Evolutionary conservation across 2,888 invertebrate species (phyloP), one percentile per base, ranked within the genome.

Genomic region (Anaspis maculata): DNA sequence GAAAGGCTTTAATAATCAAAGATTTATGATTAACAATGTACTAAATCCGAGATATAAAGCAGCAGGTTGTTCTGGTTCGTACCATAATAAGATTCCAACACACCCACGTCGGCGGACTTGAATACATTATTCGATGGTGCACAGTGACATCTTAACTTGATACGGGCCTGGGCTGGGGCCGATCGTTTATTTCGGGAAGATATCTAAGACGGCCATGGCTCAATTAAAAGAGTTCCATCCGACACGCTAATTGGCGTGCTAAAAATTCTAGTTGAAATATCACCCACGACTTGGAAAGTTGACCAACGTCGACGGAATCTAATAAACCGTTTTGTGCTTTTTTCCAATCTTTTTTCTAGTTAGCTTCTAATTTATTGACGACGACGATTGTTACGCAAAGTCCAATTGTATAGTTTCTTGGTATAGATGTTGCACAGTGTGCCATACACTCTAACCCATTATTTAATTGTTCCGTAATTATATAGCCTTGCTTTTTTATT

Each of bases 31-130:
- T 50, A 48, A 41, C 46, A 39, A 38, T 41, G 46, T 42, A 43
- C 43, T 41, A 44, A 49, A 50, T 52, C 45, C 43, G 37, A 48
- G 48, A 42, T 48, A 48, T 49, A 51, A 51, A 52, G 49, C 53
- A 52, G 53, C 57, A 57, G 56, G 53, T 56, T 56, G 52, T 54
- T 53, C 37, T 24, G 34, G 37, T 41, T 43, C 41, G 46, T 48
- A 46, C 47, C 45, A 51, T 47, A 51, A 52, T 51, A 47, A 52
- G 52, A 54, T 49, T 50, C 46, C 46, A 49, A 45, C 46, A 49
- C 52, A 48, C 53, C 52, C 44, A 53, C 53, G 33, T 27, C 16
- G 24, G 11, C 22, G 28, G 41, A 37, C 35, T 32, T 45, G 38
- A 39, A 44, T 44, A 42, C 45, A 46, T 46, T 44, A 44, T 42